Evolutionary conservation across 2,888 invertebrate genomes (phyloP).

Genomic region (Campoletis raptor): DNA sequence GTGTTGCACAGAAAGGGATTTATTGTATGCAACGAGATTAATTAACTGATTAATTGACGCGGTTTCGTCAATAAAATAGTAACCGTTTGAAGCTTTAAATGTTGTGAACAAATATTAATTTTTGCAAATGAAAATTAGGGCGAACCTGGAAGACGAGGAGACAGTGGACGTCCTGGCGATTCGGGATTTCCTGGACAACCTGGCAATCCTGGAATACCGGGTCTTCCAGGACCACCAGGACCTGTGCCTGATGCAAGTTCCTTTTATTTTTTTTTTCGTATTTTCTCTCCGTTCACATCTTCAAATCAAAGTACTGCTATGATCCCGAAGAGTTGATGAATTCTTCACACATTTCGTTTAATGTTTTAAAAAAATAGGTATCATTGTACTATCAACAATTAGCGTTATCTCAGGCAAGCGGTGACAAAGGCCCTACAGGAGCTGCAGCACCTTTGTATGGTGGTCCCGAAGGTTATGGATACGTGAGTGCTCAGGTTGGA

Average conservation of each 20-base stretch:
- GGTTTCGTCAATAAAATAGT: background rate
- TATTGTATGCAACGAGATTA: background rate
- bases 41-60: background rate
- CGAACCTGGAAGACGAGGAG: slow-evolving; percentile 86
- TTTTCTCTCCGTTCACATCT: background rate
- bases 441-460: slow-evolving; percentile 84
- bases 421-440: slow-evolving; percentile 91
- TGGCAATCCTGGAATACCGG: slow-evolving; percentile 88
- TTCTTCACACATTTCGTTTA: background rate
- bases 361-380: slow-evolving; percentile 84
- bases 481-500: slow-evolving; percentile 92
- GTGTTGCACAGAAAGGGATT: background rate
- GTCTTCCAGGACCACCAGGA: slow-evolving; percentile 89
- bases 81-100: background rate
- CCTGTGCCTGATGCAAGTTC: slow-evolving; percentile 89
- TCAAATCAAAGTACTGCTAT: background rate
- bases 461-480: slow-evolving; percentile 89
- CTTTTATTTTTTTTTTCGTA: background rate
- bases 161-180: slow-evolving; percentile 87
- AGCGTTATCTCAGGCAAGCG: slow-evolving; percentile 89
- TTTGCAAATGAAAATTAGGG: slow-evolving; percentile 81
- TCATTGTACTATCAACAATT: slow-evolving; percentile 92
- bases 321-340: background rate
- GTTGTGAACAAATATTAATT: background rate
- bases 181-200: slow-evolving; percentile 88